Evolutionary conservation across 2,797 vertebrate species (phyloP), one percentile per base, ranked within the genome.

Genomic region (Scyliorhinus canicula): DNA sequence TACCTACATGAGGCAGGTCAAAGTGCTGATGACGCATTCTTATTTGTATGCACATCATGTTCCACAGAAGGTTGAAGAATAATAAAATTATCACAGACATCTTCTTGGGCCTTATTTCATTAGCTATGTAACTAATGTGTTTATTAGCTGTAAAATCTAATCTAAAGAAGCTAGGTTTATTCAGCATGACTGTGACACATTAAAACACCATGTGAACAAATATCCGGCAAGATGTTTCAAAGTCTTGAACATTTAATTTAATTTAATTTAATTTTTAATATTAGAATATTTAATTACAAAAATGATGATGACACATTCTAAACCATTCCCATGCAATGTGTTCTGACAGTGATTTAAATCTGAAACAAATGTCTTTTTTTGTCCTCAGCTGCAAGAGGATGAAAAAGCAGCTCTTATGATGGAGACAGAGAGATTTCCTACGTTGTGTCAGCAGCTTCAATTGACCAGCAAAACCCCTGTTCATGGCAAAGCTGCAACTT

Each of bases 401-500:
- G 98, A 99, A 95, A 98, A 98, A 96, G 96, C 97, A 95, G 96
- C 97, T 95, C 97, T 99, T 96, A 96, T 98, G 94, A 95, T 98
- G 96, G 98, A 99, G 97, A 97, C 97, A 96, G 99, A 99, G 96
- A 99, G 98, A 96, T 97, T 99, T 96, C 96, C 97, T 96, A 97
- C 97, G 19, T 95, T 98, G 0, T 98, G 98, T 96, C 98, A 98
- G 79, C 98, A 99, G 96, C 98, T 99, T 95, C 99, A 99, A 96
- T 96, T 97, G 95, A 98, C 98, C 95, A 97, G 97, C 94, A 99
- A 98, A 96, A 97, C 98, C 88, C 97, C 98, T 44, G 97, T 97
- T 95, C 99, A 99, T 97, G 98, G 98, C 95, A 99, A 99, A 98
- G 97, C 97, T 95, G 98, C 98, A 97, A 98, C 97, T 95, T 99